Conservation (phyloP, 1,140 invertebrate species). For the Drosophila yakuba region DNA sequence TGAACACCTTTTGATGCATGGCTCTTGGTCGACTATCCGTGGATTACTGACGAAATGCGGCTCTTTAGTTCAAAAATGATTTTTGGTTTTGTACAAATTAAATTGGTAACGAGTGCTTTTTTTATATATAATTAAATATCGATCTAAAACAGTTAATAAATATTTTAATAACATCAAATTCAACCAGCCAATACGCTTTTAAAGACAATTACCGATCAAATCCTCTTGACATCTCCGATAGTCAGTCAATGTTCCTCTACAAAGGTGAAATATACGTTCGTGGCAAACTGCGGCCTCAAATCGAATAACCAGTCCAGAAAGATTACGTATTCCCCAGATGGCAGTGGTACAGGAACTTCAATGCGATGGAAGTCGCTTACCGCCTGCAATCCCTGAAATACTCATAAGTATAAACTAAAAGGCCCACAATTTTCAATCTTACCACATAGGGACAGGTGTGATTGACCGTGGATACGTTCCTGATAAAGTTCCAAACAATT, state of each 20-base stretch:
- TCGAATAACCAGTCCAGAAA: slow-evolving; percentile 30
- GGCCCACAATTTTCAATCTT: background rate
- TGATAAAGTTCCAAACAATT: slow-evolving; percentile 23
- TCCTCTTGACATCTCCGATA: too few relatives aligned
- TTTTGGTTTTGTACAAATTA: too few relatives aligned
- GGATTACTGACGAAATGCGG: too few relatives aligned
- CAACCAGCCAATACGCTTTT: too few relatives aligned
- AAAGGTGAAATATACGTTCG: slow-evolving; percentile 38
- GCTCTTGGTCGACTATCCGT: too few relatives aligned
- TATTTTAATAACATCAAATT: too few relatives aligned
- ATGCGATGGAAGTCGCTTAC: slow-evolving; percentile 33
- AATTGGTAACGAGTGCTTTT: too few relatives aligned
- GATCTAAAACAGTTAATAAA: too few relatives aligned
- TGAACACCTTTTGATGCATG: background rate
- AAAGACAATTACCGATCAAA: too few relatives aligned
- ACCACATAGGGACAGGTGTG: slow-evolving; percentile 45
- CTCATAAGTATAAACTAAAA: too few relatives aligned
- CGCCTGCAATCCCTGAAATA: slow-evolving; percentile 30
- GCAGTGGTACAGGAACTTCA: background rate
- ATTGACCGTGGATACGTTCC: slow-evolving; percentile 45
- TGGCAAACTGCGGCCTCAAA: slow-evolving; percentile 13
- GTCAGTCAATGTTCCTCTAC: background rate
- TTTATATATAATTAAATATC: too few relatives aligned
- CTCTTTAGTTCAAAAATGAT: too few relatives aligned
- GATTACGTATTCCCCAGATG: slow-evolving; percentile 42